phyloP scores from a whole-genome alignment of 1,140 invertebrate species.

The Phymorhynchus buccinoides region DNA sequence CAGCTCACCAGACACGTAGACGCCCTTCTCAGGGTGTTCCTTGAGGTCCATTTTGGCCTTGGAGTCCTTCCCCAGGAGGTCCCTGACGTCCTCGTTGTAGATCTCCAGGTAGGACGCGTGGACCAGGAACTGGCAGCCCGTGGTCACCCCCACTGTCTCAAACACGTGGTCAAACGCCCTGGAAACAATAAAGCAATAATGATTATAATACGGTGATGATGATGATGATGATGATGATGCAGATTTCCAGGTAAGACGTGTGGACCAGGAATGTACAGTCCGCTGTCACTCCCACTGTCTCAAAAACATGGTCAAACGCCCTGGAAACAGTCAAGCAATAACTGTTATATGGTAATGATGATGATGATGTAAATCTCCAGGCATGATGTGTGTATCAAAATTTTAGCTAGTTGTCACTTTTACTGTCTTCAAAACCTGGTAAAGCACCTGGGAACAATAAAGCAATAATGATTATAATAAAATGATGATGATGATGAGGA shows the following conservation, averaged over 20 bases:
- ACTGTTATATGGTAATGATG: too few species aligned
- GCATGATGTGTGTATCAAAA: too few species aligned
- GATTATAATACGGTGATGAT: too few species aligned
- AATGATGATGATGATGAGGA: too few species aligned
- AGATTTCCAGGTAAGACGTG: conserved; percentile 94
- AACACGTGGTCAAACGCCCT: conserved; percentile 91
- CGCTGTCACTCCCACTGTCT: conserved; percentile 87
- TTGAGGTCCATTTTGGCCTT: conserved; percentile 84
- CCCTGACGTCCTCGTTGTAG: conserved; percentile 91
- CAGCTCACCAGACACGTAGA: conserved; percentile 82
- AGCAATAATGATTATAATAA: too few species aligned
- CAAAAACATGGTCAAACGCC: conserved; percentile 92
- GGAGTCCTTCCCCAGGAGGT: conserved; percentile 81
- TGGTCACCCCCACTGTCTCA: conserved; percentile 88
- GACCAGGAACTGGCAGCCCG: conserved; percentile 87
- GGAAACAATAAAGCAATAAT: too few species aligned
- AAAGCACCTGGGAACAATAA: too few species aligned
- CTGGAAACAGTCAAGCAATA: too few species aligned
- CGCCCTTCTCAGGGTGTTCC: conserved; percentile 85
- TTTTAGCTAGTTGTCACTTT: too few species aligned
- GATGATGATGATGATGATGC: too few species aligned
- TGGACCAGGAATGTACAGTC: conserved; percentile 89
- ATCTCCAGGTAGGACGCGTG: conserved; percentile 95
- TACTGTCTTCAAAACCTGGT: too few species aligned
- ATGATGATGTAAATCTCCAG: too few species aligned